A percentile compares a stretch with the other conserved stretches of the same genome.
Conservation (phyloP, 2,113 vertebrate species). For the Tetraodon nigroviridis region DNA sequence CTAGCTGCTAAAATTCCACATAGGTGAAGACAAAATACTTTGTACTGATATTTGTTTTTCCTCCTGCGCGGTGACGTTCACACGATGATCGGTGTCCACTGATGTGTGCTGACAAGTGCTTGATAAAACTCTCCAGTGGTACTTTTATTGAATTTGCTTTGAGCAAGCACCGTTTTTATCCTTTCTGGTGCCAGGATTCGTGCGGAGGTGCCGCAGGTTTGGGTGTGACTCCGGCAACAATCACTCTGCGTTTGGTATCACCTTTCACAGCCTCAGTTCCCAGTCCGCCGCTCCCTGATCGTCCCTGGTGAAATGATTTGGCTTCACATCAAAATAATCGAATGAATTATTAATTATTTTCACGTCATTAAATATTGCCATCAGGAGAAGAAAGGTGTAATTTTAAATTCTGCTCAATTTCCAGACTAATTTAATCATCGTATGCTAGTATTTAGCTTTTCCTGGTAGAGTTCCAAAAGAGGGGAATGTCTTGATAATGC, state of each 20-base stretch:
- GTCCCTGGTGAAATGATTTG: no score
- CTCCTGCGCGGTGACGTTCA: background rate
- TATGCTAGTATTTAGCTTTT: background rate
- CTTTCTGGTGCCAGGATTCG: background rate
- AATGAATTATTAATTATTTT: background rate
- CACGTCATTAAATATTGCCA: no score
- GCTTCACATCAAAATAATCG: background rate
- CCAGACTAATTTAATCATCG: background rate
- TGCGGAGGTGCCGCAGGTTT: background rate
- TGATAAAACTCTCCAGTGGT: background rate
- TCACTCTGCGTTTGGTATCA: background rate
- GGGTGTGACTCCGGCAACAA: background rate
- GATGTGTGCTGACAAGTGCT: background rate
- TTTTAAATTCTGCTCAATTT: background rate
- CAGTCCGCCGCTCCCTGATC: background rate
- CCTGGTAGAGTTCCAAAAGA: background rate
- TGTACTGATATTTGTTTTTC: no score
- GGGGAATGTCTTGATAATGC: constrained; percentile 2
- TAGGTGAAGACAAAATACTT: no score
- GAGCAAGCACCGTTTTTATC: background rate
- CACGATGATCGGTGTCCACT: background rate
- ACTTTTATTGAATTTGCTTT: background rate
- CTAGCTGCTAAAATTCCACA: no score
- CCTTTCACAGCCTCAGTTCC: background rate
- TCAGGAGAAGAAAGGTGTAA: background rate